Evolutionary conservation across 2,888 invertebrate species (phyloP), one percentile per base, ranked within the genome.

Genomic region (Orchesella flavescens): DNA sequence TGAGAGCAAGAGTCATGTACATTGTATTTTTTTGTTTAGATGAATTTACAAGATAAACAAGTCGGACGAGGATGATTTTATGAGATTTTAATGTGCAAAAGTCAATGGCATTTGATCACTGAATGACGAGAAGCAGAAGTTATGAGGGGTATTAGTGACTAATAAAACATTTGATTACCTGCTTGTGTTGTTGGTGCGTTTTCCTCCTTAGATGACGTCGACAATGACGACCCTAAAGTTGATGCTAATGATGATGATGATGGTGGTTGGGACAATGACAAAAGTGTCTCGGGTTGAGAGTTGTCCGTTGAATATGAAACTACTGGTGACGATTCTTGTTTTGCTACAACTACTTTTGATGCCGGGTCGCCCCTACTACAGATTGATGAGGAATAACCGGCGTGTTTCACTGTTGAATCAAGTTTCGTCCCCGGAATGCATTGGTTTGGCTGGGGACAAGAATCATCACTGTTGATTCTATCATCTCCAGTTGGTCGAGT

Each of bases 31-130:
- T 53, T 74, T 73, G 12, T 53, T 59, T 9, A 72, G 82, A 82
- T 82, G 71, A 76, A 46, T 82, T 82, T 63, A 76, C 82, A 82
- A 76, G 82, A 82, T 82, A 76, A 82, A 76, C 76, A 82, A 76
- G 76, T 82, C 75, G 82, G 72, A 72, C 75, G 65, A 76, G 65
- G 34, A 55, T 53, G 71, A 72, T 82, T 82, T 82, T 82, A 82
- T 76, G 82, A 76, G 82, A 65, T 76, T 82, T 82, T 82, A 82
- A 82, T 82, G 82, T 82, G 82, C 82, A 82, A 82, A 82, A 82
- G 82, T 82, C 82, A 82, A 82, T 82, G 82, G 82, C 82, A 82
- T 66, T 82, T 82, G 82, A 76, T 76, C 65, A 75, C 69, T 21
- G 69, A 81, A 75, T 81, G 75, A 81, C 69, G 74, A 81, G 69